Base-by-base conservation (phyloP, 2,888 invertebrate genomes). In the Carcina quercana region DNA sequence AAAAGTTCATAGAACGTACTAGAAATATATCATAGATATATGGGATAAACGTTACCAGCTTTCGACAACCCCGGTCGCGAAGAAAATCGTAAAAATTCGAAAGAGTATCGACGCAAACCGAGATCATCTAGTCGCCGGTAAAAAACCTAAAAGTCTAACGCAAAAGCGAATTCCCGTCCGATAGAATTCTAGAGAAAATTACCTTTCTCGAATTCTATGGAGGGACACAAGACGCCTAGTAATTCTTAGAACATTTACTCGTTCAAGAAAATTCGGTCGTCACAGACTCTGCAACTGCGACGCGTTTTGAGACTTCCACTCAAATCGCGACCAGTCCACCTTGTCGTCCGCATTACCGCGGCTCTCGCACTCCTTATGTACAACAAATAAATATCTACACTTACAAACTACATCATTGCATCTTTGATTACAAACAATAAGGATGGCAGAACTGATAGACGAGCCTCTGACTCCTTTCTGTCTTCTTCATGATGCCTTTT, bases 401-500 rank as follows among this genome's bases (percentile, higher is more conserved):
- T 51, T 60, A 45, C 45, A 31, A 40, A 35, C 49, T 60, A 63
- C 31, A 45, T n/a, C n/a, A n/a, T 46, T 43, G 40, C 32, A 29
- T 38, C 37, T 27, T 35, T 33, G 20, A 20, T 87, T 89, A 95
- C 69, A 95, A 88, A 65, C 90, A 91, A 79, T 97, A 97, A 11
- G 96, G 96, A 71, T 95, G 94, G 72, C 97, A 98, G 84, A 99
- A 99, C 83, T 98, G 98, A 83, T 99, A 99, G 42, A 99, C 98
- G 55, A 99, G 89, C 67, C 99, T 89, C 82, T 99, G 98, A 50
- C 97, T 97, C 45, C 98, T 88, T 69, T 97, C 97, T 1, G 98
- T 98, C 78, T 99, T 99, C 88, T 97, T 97, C 95, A 98, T 97
- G 72, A 98, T 98, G 34, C 97, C 97, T 79, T 98, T 99, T 82